Evolutionary conservation across 2,888 invertebrate species (phyloP), one percentile per base, ranked within the genome.

Genomic region (Clostera curtula): DNA sequence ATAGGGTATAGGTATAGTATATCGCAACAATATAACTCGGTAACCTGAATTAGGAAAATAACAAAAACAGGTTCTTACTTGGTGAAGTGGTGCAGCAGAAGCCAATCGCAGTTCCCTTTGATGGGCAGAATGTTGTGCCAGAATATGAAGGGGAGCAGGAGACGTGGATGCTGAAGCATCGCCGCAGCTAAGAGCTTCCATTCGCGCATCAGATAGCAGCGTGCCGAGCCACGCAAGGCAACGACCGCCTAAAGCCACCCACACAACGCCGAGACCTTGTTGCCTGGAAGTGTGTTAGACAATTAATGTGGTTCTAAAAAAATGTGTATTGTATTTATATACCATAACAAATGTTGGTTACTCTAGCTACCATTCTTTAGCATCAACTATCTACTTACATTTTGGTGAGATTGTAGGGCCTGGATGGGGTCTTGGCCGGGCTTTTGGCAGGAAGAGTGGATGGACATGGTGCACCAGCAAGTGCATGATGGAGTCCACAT

Each of bases 221-320:
- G 89, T 88, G 15, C 90, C 87, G 62, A 91, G 80, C 60, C 96
- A 85, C 13, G 90, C 88, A n/a, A 96, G 85, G 33, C 93, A 93
- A 40, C 93, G 92, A 12, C 91, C 91, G 7, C 96, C 94, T 27
- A 97, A 86, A 1, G 96, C 96, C 10, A 96, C 96, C 55, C 94
- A 94, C 6, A 96, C 86, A 2, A 93, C 95, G 27, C 95, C 93
- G 43, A 96, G 93, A 15, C 94, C 93, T 75, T 95, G 95, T 72
- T 92, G 93, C 62, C 90, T 90, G 60, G 1, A 22, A 1, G 29
- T 9, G 2, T 16, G 4, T n/a, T n/a, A n/a, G n/a, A n/a, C n/a
- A n/a, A n/a, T n/a, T n/a, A n/a, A n/a, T n/a, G n/a, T n/a, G n/a
- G n/a, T n/a, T n/a, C n/a, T n/a, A n/a, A n/a, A n/a, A n/a, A n/a